Base-by-base conservation (phyloP, 2,797 vertebrate genomes). In the Cyprinella venusta region DNA sequence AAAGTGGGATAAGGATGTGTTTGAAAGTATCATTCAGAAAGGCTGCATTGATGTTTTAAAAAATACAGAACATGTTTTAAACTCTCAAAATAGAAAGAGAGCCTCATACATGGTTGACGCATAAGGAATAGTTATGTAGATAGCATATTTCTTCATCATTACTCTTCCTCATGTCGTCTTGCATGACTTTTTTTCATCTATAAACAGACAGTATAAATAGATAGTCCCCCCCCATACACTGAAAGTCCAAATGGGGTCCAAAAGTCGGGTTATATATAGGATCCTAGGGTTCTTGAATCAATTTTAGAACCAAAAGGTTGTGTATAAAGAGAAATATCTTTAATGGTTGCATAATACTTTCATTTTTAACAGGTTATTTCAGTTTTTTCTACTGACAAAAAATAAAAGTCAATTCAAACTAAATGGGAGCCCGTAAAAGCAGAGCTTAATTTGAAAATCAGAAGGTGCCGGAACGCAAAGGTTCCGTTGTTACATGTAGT, bases 1-100 rank as follows among this genome's bases (percentile, higher is more conserved):
- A 63, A 63, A 42, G 33, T 21, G 56, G 54, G 63, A 76, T 76
- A 75, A 40, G 52, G 56, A 76, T 63, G n/a, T 45, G 36, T 30
- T 45, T 63, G 75, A 26, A 76, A 18, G 36, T 4, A 26, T 76
- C 52, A 38, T 13, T 76, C 36, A 19, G 16, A 7, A 7, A 63
- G 9, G 5, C 56, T 45, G 56, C 74, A 19, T 24, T 59, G 33
- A 56, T 56, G 52, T 56, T 75, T 59, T 2, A 3, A 40, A 52
- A 75, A 18, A 40, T 8, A 75, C 6, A 4, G 3, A 74, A 74
- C 7, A 59, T 15, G 24, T 56, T 56, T 56, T 38, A 13, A 56
- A 36, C 6, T 59, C 33, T 38, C 12, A 52, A 52, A n/a, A 18
- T 30, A 63, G 24, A 61, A 76, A 6, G 1, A 38, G 19, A 59